Percentiles rank a stretch among this genome's conserved stretches.
phyloP scores from a whole-genome alignment of 2,888 invertebrate genomes.

The Rhagophthalmus giganteus region DNA sequence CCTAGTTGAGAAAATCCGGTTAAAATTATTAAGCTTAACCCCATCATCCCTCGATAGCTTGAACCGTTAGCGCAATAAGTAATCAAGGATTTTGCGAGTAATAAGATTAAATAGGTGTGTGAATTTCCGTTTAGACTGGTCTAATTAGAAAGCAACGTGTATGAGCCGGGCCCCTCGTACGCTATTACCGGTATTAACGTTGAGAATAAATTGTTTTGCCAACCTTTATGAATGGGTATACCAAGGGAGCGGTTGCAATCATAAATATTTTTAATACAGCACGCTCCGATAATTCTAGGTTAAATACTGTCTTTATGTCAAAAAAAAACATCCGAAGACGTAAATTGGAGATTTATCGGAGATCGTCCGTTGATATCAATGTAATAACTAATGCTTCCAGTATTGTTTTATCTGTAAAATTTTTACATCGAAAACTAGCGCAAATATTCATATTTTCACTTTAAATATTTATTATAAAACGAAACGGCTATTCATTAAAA shows the following conservation, averaged over 20 bases:
- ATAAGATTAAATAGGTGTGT: conserved; percentile 43
- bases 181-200: conserved; percentile 38
- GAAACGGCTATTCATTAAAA: no score
- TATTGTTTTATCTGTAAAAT: no score
- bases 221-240: conserved; percentile 34
- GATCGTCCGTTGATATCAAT: conserved; percentile 24
- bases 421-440: no score
- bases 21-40: conserved; percentile 7
- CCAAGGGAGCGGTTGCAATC: conserved; percentile 42
- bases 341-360: no score
- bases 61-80: conserved; percentile 18
- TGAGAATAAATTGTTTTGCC: conserved; percentile 39
- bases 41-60: conserved; percentile 4
- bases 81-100: conserved; percentile 26
- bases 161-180: conserved; percentile 37
- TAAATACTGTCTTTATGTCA: conserved; percentile 20
- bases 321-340: no score
- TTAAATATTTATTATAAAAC: no score
- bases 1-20: conserved; percentile 3
- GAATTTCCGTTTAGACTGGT: conserved; percentile 44
- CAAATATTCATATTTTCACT: no score
- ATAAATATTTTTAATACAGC: conserved; percentile 48
- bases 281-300: conserved; percentile 44
- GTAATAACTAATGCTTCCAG: conserved; percentile 23
- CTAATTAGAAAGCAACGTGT: conserved; percentile 41